Evolutionary conservation across 2,113 vertebrate species (phyloP), one percentile per base, ranked within the genome.

Genomic region (Prietella phreatophila): DNA sequence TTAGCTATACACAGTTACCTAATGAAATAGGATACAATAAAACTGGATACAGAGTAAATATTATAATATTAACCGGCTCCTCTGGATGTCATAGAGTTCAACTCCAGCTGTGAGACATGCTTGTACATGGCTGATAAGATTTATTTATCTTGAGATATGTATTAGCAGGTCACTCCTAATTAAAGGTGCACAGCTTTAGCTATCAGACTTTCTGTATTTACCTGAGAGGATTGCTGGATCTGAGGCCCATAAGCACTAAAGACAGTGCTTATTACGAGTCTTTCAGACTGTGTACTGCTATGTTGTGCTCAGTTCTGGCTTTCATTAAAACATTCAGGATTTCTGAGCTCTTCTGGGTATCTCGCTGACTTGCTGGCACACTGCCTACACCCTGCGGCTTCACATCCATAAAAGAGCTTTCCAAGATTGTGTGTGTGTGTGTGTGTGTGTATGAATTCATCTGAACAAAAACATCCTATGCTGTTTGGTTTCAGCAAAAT

Each of bases 281-380:
- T 82, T 84, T 76, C 82, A 89, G 91, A 91, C 89, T 91, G 91
- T 95, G 93, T 93, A 94, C 94, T 94, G 95, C 94, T 95, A 95
- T 96, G 95, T 95, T 96, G 96, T 96, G 96, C 96, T 92, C 94
- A 94, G 94, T 96, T 95, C 96, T 97, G 96, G 96, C 95, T 95
- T 95, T 96, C 94, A 96, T 96, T 96, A 95, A 95, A 95, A 93
- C 94, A 93, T 94, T 96, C 94, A 95, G 95, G 96, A 95, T 95
- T 94, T 92, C 90, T 95, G 91, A 95, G 96, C 96, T 95, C 94
- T 94, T 91, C 85, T 94, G 94, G 94, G 95, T 94, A 93, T 94
- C 90, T 92, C 87, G 93, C 94, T 93, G 94, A 94, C 93, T 93
- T 88, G 88, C 95, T 97, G 96, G 96, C 95, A 94, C 92, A 91